phyloP scores from a whole-genome alignment of 2,797 vertebrate genomes.

The Pipistrellus pipistrellus region DNA sequence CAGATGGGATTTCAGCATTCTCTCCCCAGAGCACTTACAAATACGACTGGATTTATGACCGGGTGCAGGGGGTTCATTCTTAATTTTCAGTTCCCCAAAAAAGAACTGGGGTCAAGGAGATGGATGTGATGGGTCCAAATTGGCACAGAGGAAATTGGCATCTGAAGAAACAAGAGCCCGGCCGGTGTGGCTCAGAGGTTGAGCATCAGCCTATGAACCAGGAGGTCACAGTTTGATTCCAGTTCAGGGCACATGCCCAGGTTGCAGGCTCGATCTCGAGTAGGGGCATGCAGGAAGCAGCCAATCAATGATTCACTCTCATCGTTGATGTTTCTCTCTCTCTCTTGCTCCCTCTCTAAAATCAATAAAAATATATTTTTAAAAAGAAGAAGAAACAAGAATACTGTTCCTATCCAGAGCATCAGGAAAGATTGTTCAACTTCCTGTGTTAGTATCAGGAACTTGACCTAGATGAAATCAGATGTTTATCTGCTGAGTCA shows the following conservation, averaged over 20 bases:
- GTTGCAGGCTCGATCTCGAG: too few relatives aligned
- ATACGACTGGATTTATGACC: constrained; percentile 21
- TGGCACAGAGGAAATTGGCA: neutral
- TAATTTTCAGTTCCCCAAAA: neutral
- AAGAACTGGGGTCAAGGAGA: neutral
- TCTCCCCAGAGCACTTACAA: neutral
- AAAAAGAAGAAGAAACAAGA: neutral
- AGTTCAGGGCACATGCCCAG: too few relatives aligned
- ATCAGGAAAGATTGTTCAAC: neutral
- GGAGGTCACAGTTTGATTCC: too few relatives aligned
- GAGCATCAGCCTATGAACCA: too few relatives aligned
- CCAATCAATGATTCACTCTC: too few relatives aligned
- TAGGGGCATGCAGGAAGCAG: too few relatives aligned
- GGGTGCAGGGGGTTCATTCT: neutral
- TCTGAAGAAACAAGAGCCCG: neutral
- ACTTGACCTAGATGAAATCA: neutral
- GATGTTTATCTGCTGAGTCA: neutral
- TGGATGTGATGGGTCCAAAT: too few relatives aligned
- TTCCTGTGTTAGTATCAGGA: neutral
- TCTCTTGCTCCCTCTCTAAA: too few relatives aligned
- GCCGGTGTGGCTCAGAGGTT: too few relatives aligned
- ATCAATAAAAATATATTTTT: too few relatives aligned
- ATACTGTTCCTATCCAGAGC: neutral
- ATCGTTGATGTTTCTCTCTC: too few relatives aligned
- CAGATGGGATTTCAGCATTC: neutral